Evolutionary conservation across 2,888 invertebrate species (phyloP).

Genomic region (Rutpela maculata): DNA sequence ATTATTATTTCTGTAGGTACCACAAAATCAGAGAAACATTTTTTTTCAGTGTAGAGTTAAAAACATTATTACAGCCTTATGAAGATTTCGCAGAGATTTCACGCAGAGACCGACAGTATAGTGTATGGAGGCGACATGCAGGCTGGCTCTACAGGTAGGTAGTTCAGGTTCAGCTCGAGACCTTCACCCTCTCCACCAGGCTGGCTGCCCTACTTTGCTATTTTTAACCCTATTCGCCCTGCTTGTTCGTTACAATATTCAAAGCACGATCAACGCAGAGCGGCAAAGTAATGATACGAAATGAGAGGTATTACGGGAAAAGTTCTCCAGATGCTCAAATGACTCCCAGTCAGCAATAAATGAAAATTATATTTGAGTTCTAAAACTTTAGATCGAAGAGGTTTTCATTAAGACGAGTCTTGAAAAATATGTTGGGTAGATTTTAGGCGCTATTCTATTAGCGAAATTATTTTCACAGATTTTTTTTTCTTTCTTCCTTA

Average conservation of each 20-base stretch:
- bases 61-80: neutral
- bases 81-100: constrained; percentile 5
- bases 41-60: neutral
- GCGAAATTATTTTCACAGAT: too few species aligned
- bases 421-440: too few species aligned
- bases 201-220: constrained; percentile 58
- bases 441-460: too few species aligned
- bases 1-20: neutral
- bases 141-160: constrained; percentile 40
- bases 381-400: neutral
- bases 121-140: constrained; percentile 20
- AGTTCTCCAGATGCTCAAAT: constrained; percentile 4
- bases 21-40: neutral
- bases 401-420: neutral
- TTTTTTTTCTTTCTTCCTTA: too few species aligned
- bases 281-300: constrained; percentile 45
- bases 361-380: constrained; percentile 23
- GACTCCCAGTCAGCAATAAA: constrained; percentile 12
- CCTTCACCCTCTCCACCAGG: constrained; percentile 57
- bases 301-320: constrained; percentile 3
- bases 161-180: constrained; percentile 48
- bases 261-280: constrained; percentile 53
- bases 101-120: neutral
- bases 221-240: constrained; percentile 62
- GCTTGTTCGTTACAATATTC: constrained; percentile 53